Percentiles rank a stretch among this genome's conserved stretches.
These are phyloP conservation scores for Bradypodion pumilum DNA, from an alignment of 2,797 vertebrate genomes.

Conservation along the genomic window DNA sequence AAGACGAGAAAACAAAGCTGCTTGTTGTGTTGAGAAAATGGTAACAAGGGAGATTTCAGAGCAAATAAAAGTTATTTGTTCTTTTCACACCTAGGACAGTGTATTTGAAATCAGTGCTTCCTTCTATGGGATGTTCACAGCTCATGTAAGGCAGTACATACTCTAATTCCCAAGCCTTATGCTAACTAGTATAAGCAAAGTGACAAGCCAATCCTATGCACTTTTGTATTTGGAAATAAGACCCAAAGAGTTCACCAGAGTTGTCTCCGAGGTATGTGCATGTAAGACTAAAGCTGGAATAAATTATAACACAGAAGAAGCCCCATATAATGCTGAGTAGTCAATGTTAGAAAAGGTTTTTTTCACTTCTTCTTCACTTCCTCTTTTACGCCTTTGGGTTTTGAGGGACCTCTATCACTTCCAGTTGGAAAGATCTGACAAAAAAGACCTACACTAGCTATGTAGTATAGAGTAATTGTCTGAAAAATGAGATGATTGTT, in stretches of 20 bases:
- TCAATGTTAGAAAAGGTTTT: background rate
- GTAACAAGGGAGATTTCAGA: background rate
- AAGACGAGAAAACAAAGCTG: background rate
- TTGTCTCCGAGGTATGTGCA: background rate
- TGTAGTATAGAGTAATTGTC: background rate
- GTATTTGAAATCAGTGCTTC: background rate
- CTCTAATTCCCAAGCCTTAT: background rate
- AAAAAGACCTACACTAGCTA: background rate
- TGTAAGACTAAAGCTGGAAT: background rate
- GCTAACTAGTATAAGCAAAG: background rate
- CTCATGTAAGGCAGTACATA: too few relatives aligned
- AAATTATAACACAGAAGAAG: background rate
- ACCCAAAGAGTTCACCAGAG: background rate
- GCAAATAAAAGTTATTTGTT: background rate
- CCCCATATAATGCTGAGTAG: background rate
- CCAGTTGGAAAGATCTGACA: background rate
- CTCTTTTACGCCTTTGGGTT: too few relatives aligned
- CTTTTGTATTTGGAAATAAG: background rate
- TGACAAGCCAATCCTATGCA: background rate
- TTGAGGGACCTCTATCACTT: too few relatives aligned
- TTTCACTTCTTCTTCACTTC: too few relatives aligned
- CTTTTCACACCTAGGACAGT: background rate
- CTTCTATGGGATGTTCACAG: background rate
- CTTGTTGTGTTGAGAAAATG: background rate
- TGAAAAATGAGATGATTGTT: background rate